phyloP scores from a whole-genome alignment of 2,888 invertebrate genomes.

The Rhamphomyia laevipes region DNA sequence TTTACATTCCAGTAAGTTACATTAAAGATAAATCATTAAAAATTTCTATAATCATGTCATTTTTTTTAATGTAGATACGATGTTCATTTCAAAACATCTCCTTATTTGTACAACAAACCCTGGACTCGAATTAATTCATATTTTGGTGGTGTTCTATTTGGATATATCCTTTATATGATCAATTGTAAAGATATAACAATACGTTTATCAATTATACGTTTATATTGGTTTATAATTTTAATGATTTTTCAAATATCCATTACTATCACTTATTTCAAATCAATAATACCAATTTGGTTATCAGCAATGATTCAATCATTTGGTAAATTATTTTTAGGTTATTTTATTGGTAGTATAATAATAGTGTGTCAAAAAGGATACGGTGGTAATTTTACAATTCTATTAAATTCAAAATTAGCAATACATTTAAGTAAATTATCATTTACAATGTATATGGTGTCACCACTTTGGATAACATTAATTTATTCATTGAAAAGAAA shows the following conservation, averaged over 20 bases:
- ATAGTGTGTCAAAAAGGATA: slow-evolving; percentile 2
- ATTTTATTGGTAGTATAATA: slow-evolving; percentile 4
- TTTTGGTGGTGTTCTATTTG: slow-evolving; percentile 3
- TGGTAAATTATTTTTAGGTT: slow-evolving; percentile 1
- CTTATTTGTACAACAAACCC: neutral
- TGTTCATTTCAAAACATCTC: slow-evolving; percentile 3
- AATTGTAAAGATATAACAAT: neutral
- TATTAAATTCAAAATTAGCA: neutral
- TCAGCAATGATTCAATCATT: slow-evolving; percentile 3
- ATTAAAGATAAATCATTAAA: neutral
- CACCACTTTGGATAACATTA: slow-evolving; percentile 2
- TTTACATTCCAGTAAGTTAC: slow-evolving; percentile 3
- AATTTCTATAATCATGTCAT: neutral
- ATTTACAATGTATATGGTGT: slow-evolving; percentile 3
- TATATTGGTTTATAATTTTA: neutral
- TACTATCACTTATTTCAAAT: slow-evolving; percentile 1
- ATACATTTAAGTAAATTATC: slow-evolving; percentile 2
- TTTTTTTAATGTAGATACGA: neutral
- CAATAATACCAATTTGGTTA: slow-evolving; percentile 1
- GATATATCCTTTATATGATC: neutral
- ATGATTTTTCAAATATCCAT: neutral
- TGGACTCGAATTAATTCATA: slow-evolving; percentile 7
- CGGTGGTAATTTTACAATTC: neutral
- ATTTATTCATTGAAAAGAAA: neutral
- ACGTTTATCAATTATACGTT: neutral